Conservation (phyloP, 1,140 invertebrate species). For the Neodiprion fabricii region DNA sequence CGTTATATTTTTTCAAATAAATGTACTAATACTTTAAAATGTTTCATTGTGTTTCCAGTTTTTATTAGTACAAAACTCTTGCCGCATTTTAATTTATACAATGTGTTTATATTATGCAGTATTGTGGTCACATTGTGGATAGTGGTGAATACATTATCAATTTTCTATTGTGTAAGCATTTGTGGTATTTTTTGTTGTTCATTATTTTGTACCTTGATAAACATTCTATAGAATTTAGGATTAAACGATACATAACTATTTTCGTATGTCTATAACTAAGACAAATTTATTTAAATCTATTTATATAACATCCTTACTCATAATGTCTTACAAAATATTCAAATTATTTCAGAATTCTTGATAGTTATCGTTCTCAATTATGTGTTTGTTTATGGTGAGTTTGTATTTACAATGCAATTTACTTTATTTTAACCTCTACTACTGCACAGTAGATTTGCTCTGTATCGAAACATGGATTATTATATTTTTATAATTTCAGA, state of each 20-base stretch:
- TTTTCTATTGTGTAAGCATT: no score
- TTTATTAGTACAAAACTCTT: neutral
- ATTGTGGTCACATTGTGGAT: neutral
- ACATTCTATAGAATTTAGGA: neutral
- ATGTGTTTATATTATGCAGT: neutral
- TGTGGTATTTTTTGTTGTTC: no score
- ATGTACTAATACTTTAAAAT: no score
- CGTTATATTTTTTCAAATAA: no score
- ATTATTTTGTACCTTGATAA: neutral
- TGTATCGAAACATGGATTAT: neutral
- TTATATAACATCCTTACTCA: constrained; percentile 18
- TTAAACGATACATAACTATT: constrained; percentile 1
- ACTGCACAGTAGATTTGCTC: constrained; percentile 12
- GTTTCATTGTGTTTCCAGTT: neutral
- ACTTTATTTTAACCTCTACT: constrained; percentile 21
- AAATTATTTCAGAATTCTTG: neutral
- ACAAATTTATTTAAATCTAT: constrained; percentile 17
- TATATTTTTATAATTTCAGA: no score
- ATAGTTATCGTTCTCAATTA: constrained; percentile 3
- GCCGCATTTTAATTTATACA: neutral
- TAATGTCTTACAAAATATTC: constrained; percentile 18
- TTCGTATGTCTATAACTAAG: constrained; percentile 8
- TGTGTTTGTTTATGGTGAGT: constrained; percentile 18
- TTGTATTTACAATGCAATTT: constrained; percentile 22
- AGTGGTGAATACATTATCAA: no score